A percentile compares a stretch with the other conserved stretches of the same genome.
Evolutionary conservation across 2,797 vertebrate species (phyloP).

Genomic region (Manis pentadactyla): DNA sequence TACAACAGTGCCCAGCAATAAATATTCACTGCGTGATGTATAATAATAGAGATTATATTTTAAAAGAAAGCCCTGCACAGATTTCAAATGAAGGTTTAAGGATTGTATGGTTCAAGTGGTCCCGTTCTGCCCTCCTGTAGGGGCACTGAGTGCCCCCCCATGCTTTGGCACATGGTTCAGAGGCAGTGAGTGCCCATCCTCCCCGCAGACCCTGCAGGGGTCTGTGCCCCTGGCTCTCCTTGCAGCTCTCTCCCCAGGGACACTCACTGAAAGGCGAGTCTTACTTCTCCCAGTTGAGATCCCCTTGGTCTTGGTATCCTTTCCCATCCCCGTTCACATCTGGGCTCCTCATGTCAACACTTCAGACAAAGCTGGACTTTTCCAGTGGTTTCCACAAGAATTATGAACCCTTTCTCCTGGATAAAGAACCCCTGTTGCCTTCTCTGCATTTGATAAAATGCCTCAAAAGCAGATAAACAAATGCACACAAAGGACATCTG

Average conservation of each 20-base stretch:
- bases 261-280: background rate
- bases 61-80: background rate
- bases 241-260: background rate
- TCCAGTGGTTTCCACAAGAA: background rate
- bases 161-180: background rate
- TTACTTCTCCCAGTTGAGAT: background rate
- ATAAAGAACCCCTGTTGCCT: background rate
- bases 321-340: background rate
- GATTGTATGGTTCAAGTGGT: background rate
- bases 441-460: background rate
- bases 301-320: background rate
- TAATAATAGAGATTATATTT: background rate
- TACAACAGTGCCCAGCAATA: background rate
- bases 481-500: background rate
- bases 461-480: background rate
- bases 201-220: background rate
- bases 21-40: background rate
- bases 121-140: background rate
- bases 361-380: background rate
- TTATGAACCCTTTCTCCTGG: background rate
- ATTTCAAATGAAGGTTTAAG: background rate
- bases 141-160: background rate
- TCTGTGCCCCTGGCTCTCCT: background rate
- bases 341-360: background rate
- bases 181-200: background rate